A percentile compares a stretch with the other conserved stretches of the same genome.
These are phyloP conservation scores for Lota lota DNA, from an alignment of 2,113 vertebrate species.

Conservation along the genomic window DNA sequence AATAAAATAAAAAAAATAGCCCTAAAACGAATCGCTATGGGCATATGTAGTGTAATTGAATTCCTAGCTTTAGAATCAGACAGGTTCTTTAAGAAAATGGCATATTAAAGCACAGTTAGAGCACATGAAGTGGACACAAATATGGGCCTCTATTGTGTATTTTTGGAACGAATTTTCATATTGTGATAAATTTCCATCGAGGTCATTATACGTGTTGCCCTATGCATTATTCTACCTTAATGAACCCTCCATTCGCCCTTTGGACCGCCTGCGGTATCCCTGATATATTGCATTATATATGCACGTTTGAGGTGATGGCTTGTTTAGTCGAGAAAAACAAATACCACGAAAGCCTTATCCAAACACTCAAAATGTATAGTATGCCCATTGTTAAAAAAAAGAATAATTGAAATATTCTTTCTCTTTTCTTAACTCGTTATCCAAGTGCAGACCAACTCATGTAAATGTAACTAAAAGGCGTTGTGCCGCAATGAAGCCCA, in stretches of 20 bases:
- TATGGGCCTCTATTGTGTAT: slow-evolving; percentile 16
- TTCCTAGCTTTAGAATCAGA: slow-evolving; percentile 48
- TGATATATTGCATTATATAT: slow-evolving; percentile 45
- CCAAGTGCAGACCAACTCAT: slow-evolving; percentile 28
- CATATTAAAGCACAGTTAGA: slow-evolving; percentile 11
- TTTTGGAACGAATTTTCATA: slow-evolving; percentile 43
- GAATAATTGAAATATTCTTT: slow-evolving; percentile 40
- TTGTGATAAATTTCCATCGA: slow-evolving; percentile 58
- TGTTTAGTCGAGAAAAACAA: slow-evolving; percentile 62
- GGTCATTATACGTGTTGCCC: slow-evolving; percentile 55
- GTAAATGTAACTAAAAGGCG: slow-evolving; percentile 43
- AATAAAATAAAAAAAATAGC: slow-evolving; percentile 55
- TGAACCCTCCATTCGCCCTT: slow-evolving; percentile 55
- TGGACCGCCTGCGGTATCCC: slow-evolving; percentile 50
- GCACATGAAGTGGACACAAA: slow-evolving; percentile 35
- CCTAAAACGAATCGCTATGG: slow-evolving; percentile 62
- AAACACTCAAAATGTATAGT: slow-evolving; percentile 48
- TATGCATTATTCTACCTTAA: slow-evolving; percentile 68
- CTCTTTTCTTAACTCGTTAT: too few species aligned
- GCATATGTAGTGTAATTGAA: slow-evolving; percentile 60
- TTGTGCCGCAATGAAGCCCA: neutral
- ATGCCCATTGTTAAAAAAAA: slow-evolving; percentile 30
- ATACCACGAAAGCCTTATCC: slow-evolving; percentile 51
- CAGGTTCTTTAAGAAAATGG: slow-evolving; percentile 23
- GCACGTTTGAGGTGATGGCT: slow-evolving; percentile 60